Evolutionary conservation across 2,888 invertebrate species (phyloP).

Genomic region (Gandaritis pyraliata): DNA sequence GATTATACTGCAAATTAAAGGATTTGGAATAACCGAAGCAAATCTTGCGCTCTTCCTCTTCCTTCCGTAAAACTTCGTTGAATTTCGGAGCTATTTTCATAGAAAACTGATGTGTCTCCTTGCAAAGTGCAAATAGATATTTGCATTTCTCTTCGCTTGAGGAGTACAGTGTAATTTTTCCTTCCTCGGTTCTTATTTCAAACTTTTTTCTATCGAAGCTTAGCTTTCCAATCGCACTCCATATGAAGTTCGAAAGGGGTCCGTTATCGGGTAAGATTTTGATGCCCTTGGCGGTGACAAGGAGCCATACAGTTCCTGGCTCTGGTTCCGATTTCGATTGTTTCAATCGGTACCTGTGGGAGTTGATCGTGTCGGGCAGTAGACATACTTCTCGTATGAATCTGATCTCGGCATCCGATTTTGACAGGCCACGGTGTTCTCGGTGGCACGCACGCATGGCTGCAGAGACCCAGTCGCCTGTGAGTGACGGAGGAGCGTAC

Average conservation of each 20-base stretch:
- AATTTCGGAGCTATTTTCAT: slow-evolving; percentile 95
- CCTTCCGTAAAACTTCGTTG: slow-evolving; percentile 91
- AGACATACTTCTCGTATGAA: slow-evolving; percentile 96
- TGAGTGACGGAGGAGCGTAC: slow-evolving; percentile 90
- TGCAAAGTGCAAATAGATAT: slow-evolving; percentile 93
- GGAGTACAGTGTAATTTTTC: slow-evolving; percentile 94
- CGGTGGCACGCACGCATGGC: slow-evolving; percentile 91
- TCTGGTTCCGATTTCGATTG: slow-evolving; percentile 90
- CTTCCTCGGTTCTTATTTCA: slow-evolving; percentile 96
- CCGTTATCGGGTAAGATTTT: slow-evolving; percentile 91
- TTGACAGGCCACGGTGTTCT: slow-evolving; percentile 91
- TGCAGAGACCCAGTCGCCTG: slow-evolving; percentile 84
- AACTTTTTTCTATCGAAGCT: slow-evolving; percentile 99
- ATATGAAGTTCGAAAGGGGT: slow-evolving; percentile 92
- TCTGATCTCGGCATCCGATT: slow-evolving; percentile 92
- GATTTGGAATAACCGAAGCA: slow-evolving; percentile 90
- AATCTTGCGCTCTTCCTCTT: slow-evolving; percentile 90
- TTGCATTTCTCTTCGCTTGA: slow-evolving; percentile 97
- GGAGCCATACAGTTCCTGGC: slow-evolving; percentile 92
- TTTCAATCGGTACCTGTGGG: slow-evolving; percentile 93
- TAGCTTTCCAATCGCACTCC: slow-evolving; percentile 97
- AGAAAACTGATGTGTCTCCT: slow-evolving; percentile 97
- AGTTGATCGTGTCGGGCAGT: slow-evolving; percentile 93
- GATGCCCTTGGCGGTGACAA: slow-evolving; percentile 96
- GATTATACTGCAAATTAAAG: slow-evolving; percentile 85